phyloP scores from a whole-genome alignment of 2,113 vertebrate species.

The Hipposideros armiger region DNA sequence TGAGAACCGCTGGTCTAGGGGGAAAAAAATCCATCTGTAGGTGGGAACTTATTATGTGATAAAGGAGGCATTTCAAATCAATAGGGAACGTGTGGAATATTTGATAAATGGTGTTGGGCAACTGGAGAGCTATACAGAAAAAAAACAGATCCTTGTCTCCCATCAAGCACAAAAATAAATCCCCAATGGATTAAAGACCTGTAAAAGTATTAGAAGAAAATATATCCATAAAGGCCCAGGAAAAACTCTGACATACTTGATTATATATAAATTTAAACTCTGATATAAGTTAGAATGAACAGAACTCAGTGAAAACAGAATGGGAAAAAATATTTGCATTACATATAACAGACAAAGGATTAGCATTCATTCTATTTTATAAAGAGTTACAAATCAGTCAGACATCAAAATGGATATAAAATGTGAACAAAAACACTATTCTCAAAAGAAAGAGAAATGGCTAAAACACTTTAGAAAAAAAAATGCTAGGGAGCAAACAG shows the following conservation, averaged over 20 bases:
- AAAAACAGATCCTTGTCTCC: not conserved
- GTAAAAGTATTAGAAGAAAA: slow-evolving; percentile 2
- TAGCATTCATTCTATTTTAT: not conserved
- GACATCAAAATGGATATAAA: not conserved
- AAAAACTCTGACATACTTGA: not conserved
- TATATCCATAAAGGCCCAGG: not conserved
- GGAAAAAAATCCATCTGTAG: not conserved
- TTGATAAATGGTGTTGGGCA: not conserved
- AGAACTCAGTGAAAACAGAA: slow-evolving; percentile 11
- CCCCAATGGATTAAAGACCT: slow-evolving; percentile 33
- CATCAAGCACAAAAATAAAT: slow-evolving; percentile 37
- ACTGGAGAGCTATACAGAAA: not conserved
- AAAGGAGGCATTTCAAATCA: not conserved
- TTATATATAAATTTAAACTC: not conserved
- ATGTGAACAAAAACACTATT: not conserved
- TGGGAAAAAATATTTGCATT: not conserved
- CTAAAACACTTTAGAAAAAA: not conserved
- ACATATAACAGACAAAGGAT: not conserved
- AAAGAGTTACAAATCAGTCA: slow-evolving; percentile 1
- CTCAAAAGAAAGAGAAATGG: slow-evolving; percentile 50
- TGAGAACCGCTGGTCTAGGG: no score
- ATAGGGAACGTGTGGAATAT: not conserved
- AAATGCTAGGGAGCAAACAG: not conserved
- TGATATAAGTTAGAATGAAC: not conserved
- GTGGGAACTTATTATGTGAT: not conserved